phyloP scores from a whole-genome alignment of 2,113 vertebrate genomes.

The Aptenodytes patagonicus region DNA sequence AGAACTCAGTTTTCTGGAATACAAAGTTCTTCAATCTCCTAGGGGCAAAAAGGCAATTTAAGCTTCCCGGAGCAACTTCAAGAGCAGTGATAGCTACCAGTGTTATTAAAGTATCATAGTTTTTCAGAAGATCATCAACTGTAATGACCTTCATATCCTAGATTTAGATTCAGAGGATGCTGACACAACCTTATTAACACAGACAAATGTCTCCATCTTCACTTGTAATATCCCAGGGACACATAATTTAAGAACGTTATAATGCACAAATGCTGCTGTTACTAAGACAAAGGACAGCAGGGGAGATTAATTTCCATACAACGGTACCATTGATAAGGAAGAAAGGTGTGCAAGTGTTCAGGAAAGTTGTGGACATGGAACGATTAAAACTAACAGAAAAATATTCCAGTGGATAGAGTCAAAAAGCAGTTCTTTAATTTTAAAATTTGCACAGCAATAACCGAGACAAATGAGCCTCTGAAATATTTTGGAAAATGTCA shows the following conservation, averaged over 20 bases:
- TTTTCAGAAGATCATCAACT: neutral
- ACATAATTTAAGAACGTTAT: neutral
- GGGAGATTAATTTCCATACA: neutral
- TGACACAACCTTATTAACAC: neutral
- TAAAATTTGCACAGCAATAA: conserved; percentile 4
- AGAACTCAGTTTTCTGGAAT: neutral
- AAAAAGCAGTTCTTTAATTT: conserved; percentile 43
- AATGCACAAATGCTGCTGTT: neutral
- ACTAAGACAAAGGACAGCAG: neutral
- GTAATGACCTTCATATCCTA: neutral
- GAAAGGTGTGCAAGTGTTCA: neutral
- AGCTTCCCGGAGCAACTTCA: neutral
- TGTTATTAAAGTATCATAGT: neutral
- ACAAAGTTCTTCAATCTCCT: neutral
- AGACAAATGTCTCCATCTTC: neutral
- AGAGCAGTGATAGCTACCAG: neutral
- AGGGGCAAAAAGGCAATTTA: neutral
- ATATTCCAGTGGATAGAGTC: neutral
- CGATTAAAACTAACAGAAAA: neutral
- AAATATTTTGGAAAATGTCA: conserved; percentile 51
- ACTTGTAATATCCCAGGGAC: neutral
- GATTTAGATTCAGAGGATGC: neutral
- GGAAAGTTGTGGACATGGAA: neutral
- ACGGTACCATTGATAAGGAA: neutral
- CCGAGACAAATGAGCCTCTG: neutral